Base-by-base conservation (phyloP, 1,140 invertebrate genomes). In the Theocolax elegans region DNA sequence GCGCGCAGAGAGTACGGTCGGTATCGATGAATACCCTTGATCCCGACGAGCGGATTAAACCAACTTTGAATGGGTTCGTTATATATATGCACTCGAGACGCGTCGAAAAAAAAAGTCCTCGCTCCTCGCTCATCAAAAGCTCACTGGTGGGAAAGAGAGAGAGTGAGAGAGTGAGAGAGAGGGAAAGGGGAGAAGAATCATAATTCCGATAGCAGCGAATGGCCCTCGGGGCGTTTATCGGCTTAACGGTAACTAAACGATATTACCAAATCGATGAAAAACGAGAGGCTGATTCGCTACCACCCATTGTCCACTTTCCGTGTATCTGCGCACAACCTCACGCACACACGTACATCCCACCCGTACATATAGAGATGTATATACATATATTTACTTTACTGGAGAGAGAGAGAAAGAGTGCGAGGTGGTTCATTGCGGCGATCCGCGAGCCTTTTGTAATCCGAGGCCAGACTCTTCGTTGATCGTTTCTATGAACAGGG, bases 241-340 rank as follows among this genome's bases (percentile, higher is more conserved):
- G 66, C 66, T 68, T 60, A 51, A 19, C 66, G 66, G 12, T 68
- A 68, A 58, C 54, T 67, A 67, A 67, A 67, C 42, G 54, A 59
- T 59, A 49, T 66, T 46, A 44, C 27, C 13, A 12, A 29, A 42
- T 53, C 29, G 56, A 68, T 68, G 56, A 68, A 63, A 69, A 69
- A 69, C 49, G 48, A 62, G 66, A 35, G 53, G 17, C 19, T 1
- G 42, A 49, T 44, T 21, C 17, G 19, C 19, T 29, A n/a, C n/a
- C 0, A 19, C 17, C 4, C 42, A 62, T 62, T 62, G 40, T 46
- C n/a, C n/a, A n/a, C n/a, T n/a, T n/a, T n/a, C n/a, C n/a, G n/a
- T n/a, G n/a, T n/a, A 0, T 23, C 10, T 9, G 46, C 21, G 12
- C 7, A 9, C 21, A 49, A 21, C 13, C 49, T 15, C 49, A 25